A percentile compares a stretch with the other conserved stretches of the same genome.
phyloP scores from a whole-genome alignment of 2,888 invertebrate species.

The Notocelia uddmanniana region DNA sequence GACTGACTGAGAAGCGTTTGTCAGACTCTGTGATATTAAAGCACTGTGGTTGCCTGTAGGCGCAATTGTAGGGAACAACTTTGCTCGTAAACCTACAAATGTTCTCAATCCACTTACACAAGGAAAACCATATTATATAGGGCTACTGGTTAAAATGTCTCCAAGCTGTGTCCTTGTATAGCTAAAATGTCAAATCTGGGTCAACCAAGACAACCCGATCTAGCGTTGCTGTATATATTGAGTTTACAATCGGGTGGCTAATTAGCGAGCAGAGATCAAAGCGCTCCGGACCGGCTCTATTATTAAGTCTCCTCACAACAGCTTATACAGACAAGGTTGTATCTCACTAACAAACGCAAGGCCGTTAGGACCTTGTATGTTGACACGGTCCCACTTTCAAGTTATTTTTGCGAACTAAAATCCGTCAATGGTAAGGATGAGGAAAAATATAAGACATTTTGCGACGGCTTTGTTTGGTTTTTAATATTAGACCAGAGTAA shows the following conservation, averaged over 20 bases:
- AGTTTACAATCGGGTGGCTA: conserved; percentile 20
- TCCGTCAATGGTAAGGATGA: not conserved
- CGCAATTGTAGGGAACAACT: too few relatives aligned
- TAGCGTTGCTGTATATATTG: not conserved
- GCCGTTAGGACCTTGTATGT: not conserved
- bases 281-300: conserved; percentile 9
- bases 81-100: too few relatives aligned
- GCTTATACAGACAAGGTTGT: not conserved
- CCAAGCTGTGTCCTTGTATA: not conserved
- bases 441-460: not conserved
- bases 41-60: too few relatives aligned
- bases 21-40: too few relatives aligned
- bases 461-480: not conserved
- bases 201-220: not conserved
- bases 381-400: not conserved
- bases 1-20: too few relatives aligned
- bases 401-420: conserved; percentile 6
- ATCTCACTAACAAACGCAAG: not conserved
- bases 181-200: not conserved
- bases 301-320: conserved; percentile 17
- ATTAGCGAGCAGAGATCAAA: conserved; percentile 28
- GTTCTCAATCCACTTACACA: not conserved
- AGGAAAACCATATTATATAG: not conserved
- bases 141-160: not conserved
- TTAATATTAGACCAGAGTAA: not conserved